These are phyloP conservation scores for Caenorhabditis zanzibari DNA, from an alignment of 2,888 invertebrate genomes.

Conservation along the genomic window DNA sequence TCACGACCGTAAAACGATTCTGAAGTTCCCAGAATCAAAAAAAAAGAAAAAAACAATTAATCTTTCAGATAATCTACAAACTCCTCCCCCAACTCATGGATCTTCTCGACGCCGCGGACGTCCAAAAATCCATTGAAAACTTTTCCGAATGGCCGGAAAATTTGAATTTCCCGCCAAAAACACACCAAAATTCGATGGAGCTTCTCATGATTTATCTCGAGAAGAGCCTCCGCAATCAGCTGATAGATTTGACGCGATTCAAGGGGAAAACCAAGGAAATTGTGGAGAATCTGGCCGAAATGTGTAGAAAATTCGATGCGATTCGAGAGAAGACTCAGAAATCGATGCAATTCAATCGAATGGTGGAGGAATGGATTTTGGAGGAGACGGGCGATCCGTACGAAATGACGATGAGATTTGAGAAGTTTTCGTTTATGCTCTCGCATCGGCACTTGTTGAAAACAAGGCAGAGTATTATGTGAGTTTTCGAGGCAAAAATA, in stretches of 20 bases:
- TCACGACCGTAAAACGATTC: background rate
- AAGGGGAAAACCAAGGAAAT: background rate
- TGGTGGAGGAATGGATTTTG: constrained; percentile 22
- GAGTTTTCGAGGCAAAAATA: background rate
- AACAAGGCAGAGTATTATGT: constrained; percentile 19
- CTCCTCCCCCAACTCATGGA: background rate
- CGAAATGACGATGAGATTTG: constrained; percentile 25
- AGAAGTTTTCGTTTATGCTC: constrained; percentile 22
- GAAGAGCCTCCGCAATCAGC: constrained; percentile 27
- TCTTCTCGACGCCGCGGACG: constrained; percentile 1
- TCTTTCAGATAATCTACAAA: constrained; percentile 16
- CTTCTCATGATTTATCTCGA: background rate
- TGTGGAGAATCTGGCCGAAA: background rate
- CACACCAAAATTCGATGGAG: background rate
- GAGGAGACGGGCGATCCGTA: constrained; percentile 19
- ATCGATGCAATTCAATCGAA: constrained; percentile 28
- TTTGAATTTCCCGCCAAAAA: constrained; percentile 3
- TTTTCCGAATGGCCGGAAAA: constrained; percentile 33
- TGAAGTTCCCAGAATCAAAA: background rate
- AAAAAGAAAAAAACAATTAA: background rate
- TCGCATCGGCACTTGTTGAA: constrained; percentile 27
- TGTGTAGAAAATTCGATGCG: background rate
- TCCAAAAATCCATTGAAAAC: constrained; percentile 12
- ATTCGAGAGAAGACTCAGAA: background rate
- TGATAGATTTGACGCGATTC: background rate